Evolutionary conservation across 2,888 invertebrate species (phyloP), one percentile per base, ranked within the genome.

Genomic region (Mycalesis mineus): DNA sequence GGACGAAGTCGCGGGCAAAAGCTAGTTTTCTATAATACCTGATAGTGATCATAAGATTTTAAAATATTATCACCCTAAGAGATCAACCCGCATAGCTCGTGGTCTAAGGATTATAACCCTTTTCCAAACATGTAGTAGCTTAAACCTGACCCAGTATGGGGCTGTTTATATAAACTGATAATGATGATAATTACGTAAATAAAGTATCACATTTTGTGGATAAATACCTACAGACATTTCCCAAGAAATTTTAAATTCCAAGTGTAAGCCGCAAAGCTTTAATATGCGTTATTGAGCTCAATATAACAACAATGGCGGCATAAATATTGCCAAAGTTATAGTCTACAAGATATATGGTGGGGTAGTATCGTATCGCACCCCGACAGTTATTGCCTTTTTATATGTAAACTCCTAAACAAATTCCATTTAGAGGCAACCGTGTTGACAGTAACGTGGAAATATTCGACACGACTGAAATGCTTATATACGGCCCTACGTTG

Each of bases 371-470:
- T 79, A 82, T 83, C 75, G 78, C 72, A 68, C 71, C 72, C 57
- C 75, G 83, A 80, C 84, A 82, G 75, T 81, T 84, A 85, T 84
- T 81, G 75, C 54, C 37, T 28, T 78, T 82, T 81, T 82, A 82
- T 78, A 76, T 72, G 72, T 73, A 72, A 82, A 79, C 74, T 78
- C 78, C 64, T 71, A 65, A 69, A 69, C 63, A 77, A 78, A 80
- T 78, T 82, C 76, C 78, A 78, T 82, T 82, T 80, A 77, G 75
- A 70, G 69, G 70, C 66, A 70, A 71, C 76, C 69, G 67, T 74
- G 77, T 75, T 75, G 75, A 75, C 74, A 74, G 72, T 70, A 71
- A 77, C 69, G 71, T 69, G 63, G 71, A 77, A 76, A 78, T 74
- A 72, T 72, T 58, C 40, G 57, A 36, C 69, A 61, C 44, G 15